Conservation (phyloP, 2,113 vertebrate species). For the human (Homo sapiens) region GRCh38 chr13:67339501-67340000, state of each 20-base stretch:
- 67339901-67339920: not conserved
- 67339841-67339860: not conserved
- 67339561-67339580: not conserved
- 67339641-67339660: not conserved
- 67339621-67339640: not conserved
- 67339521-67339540: not conserved
- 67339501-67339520: not conserved
- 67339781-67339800: not conserved
- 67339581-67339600: not conserved
- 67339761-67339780: not conserved
- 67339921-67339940: not conserved
- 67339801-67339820: not conserved
- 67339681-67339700: not conserved
- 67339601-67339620: not conserved
- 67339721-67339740: not conserved
- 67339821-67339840: not conserved
- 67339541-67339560: not conserved
- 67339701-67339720: not conserved
- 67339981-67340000: not conserved
- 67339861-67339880: not conserved
- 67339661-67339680: not conserved
- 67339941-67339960: not conserved
- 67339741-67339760: constrained; percentile 49
- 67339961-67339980: not conserved
- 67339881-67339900: not conserved